Base-by-base conservation (phyloP, 2,113 vertebrate genomes). In the Syngnathus typhle region DNA sequence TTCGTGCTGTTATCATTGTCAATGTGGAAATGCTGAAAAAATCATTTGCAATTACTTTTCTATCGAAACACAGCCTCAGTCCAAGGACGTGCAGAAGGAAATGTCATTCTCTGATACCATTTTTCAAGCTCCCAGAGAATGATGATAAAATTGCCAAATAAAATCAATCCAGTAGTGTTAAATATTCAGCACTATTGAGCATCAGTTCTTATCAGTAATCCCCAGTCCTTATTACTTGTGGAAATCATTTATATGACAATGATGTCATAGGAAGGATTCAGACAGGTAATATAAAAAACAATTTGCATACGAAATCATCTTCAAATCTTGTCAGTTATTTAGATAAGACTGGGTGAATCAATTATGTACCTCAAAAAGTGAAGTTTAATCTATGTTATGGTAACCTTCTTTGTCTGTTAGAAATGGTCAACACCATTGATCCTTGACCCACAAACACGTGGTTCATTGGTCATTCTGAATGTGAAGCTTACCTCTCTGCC, bases 181-280 rank as follows among this genome's bases (percentile, higher is more conserved):
- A 82, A 85, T 81, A n/a, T 16, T 63, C 78, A 69, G 80, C 43
- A 72, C 51, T 88, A 88, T 89, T 81, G 89, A 88, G 88, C 81
- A 65, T n/a, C 10, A 36, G 65, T 37, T 77, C 78, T 87, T 86
- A 88, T 88, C 85, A 70, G 80, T 54, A 21, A 21, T 54, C 59
- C 12, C 64, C 82, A 85, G 81, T 80, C 74, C 72, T 67, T 68
- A 44, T 4, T 18, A 19, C 64, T 63, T 52, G 2, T 55, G 37
- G 6, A 19, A 39, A 47, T 71, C 56, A 43, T 69, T 27, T 21
- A 19, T 72, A 44, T 77, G 7, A 69, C 52, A 70, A 23, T 60
- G 32, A 68, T 64, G 36, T 60, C 51, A 43, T n/a, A 44, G 13
- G 49, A 68, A 69, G 64, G 52, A 59, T 66, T 49, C 67, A 54